Evolutionary conservation across 2,113 vertebrate genomes (phyloP).

Genomic region (Himantopus leucocephalus): DNA sequence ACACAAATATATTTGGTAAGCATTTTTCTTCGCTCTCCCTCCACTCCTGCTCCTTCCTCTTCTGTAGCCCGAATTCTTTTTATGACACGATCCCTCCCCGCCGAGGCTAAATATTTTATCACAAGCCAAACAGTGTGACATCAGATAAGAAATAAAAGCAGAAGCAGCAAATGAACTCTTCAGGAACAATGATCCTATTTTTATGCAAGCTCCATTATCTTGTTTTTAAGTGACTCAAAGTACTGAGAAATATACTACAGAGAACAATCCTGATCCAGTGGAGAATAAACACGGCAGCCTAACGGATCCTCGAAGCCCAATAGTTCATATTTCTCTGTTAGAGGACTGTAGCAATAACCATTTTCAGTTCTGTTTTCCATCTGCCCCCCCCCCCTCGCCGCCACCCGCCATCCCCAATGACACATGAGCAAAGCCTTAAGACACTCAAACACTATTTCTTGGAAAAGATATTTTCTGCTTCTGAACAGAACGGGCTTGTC

Average conservation of each 20-base stretch:
- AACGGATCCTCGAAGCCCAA: background rate
- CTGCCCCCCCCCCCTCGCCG: fast-evolving
- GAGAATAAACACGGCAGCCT: background rate
- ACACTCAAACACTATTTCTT: background rate
- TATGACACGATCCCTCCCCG: slow-evolving; percentile 16
- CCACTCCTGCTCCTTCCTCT: background rate
- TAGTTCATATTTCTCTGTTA: background rate
- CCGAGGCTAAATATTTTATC: slow-evolving; percentile 36
- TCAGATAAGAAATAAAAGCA: slow-evolving; percentile 43
- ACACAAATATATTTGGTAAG: background rate
- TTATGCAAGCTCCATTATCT: background rate
- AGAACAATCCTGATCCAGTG: background rate
- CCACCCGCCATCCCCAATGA: background rate
- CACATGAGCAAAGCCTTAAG: background rate
- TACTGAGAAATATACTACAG: background rate
- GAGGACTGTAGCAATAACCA: background rate
- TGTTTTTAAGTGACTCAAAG: background rate
- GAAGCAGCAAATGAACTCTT: slow-evolving; percentile 2
- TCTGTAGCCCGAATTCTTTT: slow-evolving; percentile 25
- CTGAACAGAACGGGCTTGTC: background rate
- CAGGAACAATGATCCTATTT: background rate
- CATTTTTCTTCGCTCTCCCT: background rate
- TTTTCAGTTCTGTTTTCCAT: background rate
- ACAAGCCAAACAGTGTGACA: slow-evolving; percentile 12
- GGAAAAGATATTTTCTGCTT: background rate